Evolutionary conservation across 2,113 vertebrate species (phyloP), one percentile per base, ranked within the genome.

Genomic region (Anguilla rostrata): DNA sequence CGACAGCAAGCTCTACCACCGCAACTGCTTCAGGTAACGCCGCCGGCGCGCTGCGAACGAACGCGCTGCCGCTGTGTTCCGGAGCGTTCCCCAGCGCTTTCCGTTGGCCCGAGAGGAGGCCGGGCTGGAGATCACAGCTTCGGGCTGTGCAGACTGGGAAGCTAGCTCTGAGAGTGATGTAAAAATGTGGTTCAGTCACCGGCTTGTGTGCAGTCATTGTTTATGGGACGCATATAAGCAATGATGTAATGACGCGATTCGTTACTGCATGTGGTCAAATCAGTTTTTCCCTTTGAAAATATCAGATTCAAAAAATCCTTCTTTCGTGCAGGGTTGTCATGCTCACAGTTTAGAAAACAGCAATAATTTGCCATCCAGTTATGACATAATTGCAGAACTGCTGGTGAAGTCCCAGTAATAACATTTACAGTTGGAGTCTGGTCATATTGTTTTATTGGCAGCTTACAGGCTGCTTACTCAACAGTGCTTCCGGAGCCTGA

Each of bases 11-110:
- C 97, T 99, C 57, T 99, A 98, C 94, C 98, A 99, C 92, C 97
- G 98, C 66, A 98, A 97, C 92, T 99, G 98, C 92, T 99, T 99
- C 95, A 98, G 98, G 98, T 99, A 89, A 93, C 26, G 26, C 34
- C 34, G 34, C 34, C n/a, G n/a, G n/a, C n/a, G n/a, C n/a, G n/a
- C n/a, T n/a, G n/a, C n/a, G n/a, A n/a, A n/a, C n/a, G n/a, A 12
- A 63, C 60, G 12, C 49, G 8, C 49, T 53, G 49, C 49, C 12
- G 8, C 12, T 53, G 12, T 1, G 12, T 53, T 53, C 49, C 49
- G 12, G 49, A 53, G 2, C 7, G 12, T 53, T 2, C 49, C 49
- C 0, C 49, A 11, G 49, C 11, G 7, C 49, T 53, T 53, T 14
- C 49, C 49, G 14, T 14, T 53, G 34, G 12, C 49, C 49, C 0